Evolutionary conservation across 2,113 vertebrate genomes (phyloP).

Genomic region (Pteruthius melanotis): DNA sequence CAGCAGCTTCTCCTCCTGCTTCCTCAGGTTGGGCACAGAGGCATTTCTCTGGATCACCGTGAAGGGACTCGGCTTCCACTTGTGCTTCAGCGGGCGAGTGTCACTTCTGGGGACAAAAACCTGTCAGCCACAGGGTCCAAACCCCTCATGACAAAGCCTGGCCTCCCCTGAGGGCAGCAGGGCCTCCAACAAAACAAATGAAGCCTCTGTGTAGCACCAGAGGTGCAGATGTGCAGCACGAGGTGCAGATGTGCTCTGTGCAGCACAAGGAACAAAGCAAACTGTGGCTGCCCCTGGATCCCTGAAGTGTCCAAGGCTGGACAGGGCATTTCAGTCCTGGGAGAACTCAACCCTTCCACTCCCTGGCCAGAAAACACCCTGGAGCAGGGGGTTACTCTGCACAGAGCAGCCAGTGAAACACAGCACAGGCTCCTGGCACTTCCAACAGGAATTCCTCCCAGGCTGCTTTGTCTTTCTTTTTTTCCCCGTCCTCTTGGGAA

Average conservation of each 20-base stretch:
- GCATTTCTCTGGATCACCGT: conserved; percentile 95
- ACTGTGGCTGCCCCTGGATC: background rate
- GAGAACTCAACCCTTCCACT: background rate
- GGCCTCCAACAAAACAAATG: background rate
- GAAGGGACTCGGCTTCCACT: conserved; percentile 95
- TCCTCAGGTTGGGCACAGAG: conserved; percentile 94
- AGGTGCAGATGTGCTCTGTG: too few relatives aligned
- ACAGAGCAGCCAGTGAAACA: background rate
- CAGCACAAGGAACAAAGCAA: background rate
- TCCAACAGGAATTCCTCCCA: background rate
- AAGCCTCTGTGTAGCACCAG: background rate
- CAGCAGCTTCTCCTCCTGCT: conserved; percentile 89
- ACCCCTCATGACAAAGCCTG: fast-evolving
- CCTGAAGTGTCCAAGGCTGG: background rate
- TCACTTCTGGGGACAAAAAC: conserved; percentile 80
- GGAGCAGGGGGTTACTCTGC: too few relatives aligned
- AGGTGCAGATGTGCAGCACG: too few relatives aligned
- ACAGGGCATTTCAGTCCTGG: background rate
- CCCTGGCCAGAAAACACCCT: background rate
- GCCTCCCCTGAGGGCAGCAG: background rate
- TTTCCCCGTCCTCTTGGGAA: background rate
- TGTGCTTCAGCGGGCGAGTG: conserved; percentile 89
- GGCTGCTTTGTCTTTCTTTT: background rate
- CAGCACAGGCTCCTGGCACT: background rate
- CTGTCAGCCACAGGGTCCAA: background rate